Conservation (phyloP, 2,888 invertebrate species). For the Lycocerus yunnanus region DNA sequence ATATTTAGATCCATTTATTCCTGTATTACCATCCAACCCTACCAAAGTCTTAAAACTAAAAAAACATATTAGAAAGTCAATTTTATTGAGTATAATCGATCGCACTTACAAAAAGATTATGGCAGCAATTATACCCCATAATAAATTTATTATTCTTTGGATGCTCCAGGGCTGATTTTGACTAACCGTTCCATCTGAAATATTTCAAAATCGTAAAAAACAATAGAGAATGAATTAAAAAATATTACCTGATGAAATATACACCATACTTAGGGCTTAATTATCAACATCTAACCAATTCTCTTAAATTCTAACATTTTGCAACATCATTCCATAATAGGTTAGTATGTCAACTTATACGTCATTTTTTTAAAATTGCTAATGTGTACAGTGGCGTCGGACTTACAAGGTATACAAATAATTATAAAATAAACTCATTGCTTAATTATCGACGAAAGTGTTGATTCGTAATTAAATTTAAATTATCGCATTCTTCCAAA, state of each 20-base stretch:
- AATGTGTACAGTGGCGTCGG: neutral
- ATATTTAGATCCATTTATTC: conserved; percentile 35
- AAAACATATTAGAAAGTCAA: conserved; percentile 4
- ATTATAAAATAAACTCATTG: neutral
- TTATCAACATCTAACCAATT: neutral
- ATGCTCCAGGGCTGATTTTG: conserved; percentile 58
- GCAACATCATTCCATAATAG: neutral
- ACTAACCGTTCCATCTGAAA: conserved; percentile 61
- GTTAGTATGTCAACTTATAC: neutral
- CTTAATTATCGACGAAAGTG: neutral
- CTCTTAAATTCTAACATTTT: neutral
- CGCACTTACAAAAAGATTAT: conserved; percentile 62
- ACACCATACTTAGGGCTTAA: conserved; percentile 37
- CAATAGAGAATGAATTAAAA: neutral
- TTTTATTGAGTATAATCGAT: neutral
- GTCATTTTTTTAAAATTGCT: neutral
- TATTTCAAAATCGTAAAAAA: neutral
- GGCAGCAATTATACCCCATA: conserved; percentile 62
- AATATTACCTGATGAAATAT: conserved; percentile 35
- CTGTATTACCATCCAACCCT: conserved; percentile 39
- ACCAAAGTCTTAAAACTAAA: conserved; percentile 47
- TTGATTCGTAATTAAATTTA: neutral
- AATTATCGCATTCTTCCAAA: neutral
- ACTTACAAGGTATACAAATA: neutral
- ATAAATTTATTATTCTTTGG: conserved; percentile 54